Percentiles rank a stretch among this genome's conserved stretches.
phyloP scores from a whole-genome alignment of 2,888 invertebrate species.

The Drosophila falleni region DNA sequence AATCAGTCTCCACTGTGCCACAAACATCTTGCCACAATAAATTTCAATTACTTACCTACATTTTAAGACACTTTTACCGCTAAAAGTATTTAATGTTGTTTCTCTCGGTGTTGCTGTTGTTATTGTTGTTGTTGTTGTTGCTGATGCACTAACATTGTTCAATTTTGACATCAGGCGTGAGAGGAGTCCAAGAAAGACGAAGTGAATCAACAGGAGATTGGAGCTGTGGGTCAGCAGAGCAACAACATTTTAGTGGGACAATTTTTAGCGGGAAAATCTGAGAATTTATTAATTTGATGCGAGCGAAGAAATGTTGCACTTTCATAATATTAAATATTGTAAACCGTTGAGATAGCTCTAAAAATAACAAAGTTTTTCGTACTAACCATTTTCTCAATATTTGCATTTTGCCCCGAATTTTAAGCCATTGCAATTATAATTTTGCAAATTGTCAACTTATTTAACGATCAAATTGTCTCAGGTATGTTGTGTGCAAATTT shows the following conservation, averaged over 20 bases:
- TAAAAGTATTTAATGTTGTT: conserved; percentile 68
- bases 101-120: conserved; percentile 34
- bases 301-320: not conserved
- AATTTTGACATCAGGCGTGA: conserved; percentile 38
- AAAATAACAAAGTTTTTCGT: too few relatives aligned
- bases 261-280: not conserved
- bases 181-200: conserved; percentile 9
- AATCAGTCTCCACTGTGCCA: conserved; percentile 43
- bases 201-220: not conserved
- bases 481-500: too few relatives aligned
- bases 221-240: conserved; percentile 16
- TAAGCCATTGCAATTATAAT: too few relatives aligned
- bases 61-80: conserved; percentile 82
- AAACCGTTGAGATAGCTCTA: too few relatives aligned
- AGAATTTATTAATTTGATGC: not conserved
- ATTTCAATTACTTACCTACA: conserved; percentile 82
- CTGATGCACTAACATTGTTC: conserved; percentile 48
- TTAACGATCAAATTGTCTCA: too few relatives aligned
- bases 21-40: conserved; percentile 79
- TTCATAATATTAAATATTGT: too few relatives aligned
- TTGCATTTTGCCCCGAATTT: too few relatives aligned
- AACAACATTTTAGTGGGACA: not conserved
- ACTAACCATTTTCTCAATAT: too few relatives aligned
- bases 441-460: too few relatives aligned
- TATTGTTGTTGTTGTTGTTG: conserved; percentile 20